Conservation (phyloP, 2,113 vertebrate genomes). For the Tyrannus savana region DNA sequence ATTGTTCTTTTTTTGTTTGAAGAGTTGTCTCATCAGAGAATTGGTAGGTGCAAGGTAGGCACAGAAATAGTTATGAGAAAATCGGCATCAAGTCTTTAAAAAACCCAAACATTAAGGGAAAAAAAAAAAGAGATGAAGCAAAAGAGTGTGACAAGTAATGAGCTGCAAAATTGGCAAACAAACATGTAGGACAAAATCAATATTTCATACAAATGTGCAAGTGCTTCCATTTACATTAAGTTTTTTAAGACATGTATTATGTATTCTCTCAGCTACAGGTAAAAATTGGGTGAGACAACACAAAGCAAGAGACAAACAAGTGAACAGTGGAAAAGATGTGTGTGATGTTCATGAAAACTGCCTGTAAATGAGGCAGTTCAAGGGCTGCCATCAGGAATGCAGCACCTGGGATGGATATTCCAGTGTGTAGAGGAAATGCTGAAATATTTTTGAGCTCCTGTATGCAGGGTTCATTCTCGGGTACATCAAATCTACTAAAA, state of each 20-base stretch:
- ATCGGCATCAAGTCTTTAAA: background rate
- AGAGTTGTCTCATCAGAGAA: background rate
- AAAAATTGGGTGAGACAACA: background rate
- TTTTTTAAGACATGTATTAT: accelerated
- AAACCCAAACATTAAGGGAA: background rate
- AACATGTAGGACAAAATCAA: background rate
- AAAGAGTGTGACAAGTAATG: background rate
- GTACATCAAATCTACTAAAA: background rate
- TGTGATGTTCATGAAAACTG: background rate
- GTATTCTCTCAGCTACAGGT: background rate
- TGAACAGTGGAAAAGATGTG: background rate
- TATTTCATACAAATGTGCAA: background rate
- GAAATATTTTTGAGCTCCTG: background rate
- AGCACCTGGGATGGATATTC: background rate
- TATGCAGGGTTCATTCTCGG: background rate
- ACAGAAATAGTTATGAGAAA: background rate
- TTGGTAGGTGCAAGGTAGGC: background rate
- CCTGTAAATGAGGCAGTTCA: background rate
- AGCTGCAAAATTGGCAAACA: background rate
- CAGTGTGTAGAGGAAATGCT: background rate
- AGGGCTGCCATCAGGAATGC: background rate
- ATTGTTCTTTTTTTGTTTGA: background rate
- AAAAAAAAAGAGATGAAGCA: background rate
- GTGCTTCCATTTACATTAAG: background rate
- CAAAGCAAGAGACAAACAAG: background rate